Evolutionary conservation across 2,113 vertebrate species (phyloP).

Genomic region (Corythornis madagascariensis): DNA sequence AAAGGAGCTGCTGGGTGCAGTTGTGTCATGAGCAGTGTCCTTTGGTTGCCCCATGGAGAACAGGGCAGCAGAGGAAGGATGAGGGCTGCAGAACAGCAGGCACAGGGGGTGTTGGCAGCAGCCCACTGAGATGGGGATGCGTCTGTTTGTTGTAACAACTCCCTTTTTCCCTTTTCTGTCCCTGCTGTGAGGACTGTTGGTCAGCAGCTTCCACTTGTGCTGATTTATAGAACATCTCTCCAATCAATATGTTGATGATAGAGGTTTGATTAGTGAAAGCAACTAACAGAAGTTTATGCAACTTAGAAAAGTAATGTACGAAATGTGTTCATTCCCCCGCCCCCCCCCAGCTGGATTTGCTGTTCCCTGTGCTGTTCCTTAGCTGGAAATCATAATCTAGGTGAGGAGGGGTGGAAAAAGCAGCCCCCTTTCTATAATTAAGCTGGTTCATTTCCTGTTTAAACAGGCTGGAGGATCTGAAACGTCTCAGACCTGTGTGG

Average conservation of each 20-base stretch:
- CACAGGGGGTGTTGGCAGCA: background rate
- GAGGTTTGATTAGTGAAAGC: background rate
- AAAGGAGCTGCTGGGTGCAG: background rate
- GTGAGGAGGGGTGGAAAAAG: background rate
- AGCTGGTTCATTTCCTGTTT: slow-evolving; percentile 65
- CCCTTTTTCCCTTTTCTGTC: background rate
- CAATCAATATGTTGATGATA: background rate
- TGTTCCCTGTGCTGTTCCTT: background rate
- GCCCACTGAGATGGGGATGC: background rate
- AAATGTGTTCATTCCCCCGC: background rate
- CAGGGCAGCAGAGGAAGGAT: background rate
- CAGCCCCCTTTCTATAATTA: background rate
- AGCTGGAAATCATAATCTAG: background rate
- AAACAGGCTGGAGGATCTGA: slow-evolving; percentile 23
- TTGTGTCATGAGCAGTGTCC: background rate
- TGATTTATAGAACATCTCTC: background rate
- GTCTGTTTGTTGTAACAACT: background rate
- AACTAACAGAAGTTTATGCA: background rate
- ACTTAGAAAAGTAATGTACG: background rate
- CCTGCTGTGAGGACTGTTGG: background rate
- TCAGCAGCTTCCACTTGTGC: background rate
- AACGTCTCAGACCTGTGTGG: slow-evolving; percentile 23
- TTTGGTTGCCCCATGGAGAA: rapidly evolving
- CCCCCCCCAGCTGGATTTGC: background rate
- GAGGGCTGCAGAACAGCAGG: background rate